Evolutionary conservation across 2,888 invertebrate species (phyloP), one percentile per base, ranked within the genome.

Genomic region (Pammene fasciana): DNA sequence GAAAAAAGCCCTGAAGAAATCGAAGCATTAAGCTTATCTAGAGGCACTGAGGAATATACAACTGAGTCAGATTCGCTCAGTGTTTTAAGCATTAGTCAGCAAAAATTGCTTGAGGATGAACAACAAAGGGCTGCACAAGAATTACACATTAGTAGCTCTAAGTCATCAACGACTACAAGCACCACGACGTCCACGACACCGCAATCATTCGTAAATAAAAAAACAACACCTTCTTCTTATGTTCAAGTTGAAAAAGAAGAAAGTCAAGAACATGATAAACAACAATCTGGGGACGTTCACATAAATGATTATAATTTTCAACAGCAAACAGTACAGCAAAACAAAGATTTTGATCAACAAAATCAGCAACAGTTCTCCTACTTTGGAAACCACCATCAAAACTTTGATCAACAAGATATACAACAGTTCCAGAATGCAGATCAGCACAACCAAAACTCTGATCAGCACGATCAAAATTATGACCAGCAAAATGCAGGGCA

Each of bases 1-100:
- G 70, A 77, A 50, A 79, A 79, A 71, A 79, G 75, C 45, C 75
- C 75, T 16, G 73, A 78, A 55, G 79, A 82, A 78, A 79, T 79
- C 66, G 76, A 82, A 75, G 67, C 77, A 59, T 68, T 78, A 73
- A 75, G 79, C 73, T 45, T 83, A 74, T 73, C 73, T n/a, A 75
- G 72, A 66, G 70, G 71, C 52, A 48, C 26, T 34, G 71, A 72
- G 14, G 41, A 66, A 36, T 16, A 71, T 48, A 52, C 50, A 62
- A 59, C 18, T 70, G 14, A 18, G 6, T 18, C 57, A 10, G 14
- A 41, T 54, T 46, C 10, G 0, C 16, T 73, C 4, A 36, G 64
- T 52, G 72, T 73, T 56, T 43, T 73, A 43, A 71, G 71, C 64
- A 45, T 73, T 48, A 72, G 48, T 57, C 48, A 71, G 57, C 73